Conservation (phyloP, 2,888 invertebrate species). For the Scaptomyza parva region DNA sequence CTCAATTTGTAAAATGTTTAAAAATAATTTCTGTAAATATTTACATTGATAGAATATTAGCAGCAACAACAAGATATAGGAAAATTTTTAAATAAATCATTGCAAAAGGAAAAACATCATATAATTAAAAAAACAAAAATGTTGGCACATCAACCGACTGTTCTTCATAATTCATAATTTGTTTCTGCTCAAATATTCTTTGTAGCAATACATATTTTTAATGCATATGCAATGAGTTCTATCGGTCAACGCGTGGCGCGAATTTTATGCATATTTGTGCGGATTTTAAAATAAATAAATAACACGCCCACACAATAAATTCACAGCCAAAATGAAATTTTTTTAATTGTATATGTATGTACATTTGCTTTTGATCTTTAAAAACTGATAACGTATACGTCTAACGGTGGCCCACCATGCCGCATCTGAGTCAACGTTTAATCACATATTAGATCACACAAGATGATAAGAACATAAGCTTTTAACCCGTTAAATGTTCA, state of each 20-base stretch:
- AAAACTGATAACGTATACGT: slow-evolving; percentile 34
- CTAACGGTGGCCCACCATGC: background rate
- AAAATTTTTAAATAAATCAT: slow-evolving; percentile 50
- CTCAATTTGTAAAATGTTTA: slow-evolving; percentile 55
- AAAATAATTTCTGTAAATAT: slow-evolving; percentile 75
- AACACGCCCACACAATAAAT: slow-evolving; percentile 25
- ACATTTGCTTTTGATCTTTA: slow-evolving; percentile 29
- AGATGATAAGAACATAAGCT: background rate
- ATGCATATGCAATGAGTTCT: slow-evolving; percentile 21
- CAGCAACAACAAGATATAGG: slow-evolving; percentile 14
- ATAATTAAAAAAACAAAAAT: background rate
- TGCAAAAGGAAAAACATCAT: slow-evolving; percentile 26
- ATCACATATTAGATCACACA: no score
- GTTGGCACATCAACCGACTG: slow-evolving; percentile 23
- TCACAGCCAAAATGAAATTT: background rate
- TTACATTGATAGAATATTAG: slow-evolving; percentile 63
- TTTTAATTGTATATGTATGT: background rate
- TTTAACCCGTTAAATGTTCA: background rate
- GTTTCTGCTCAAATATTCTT: slow-evolving; percentile 2
- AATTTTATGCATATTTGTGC: slow-evolving; percentile 17
- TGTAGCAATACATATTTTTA: background rate
- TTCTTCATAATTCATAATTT: slow-evolving; percentile 31
- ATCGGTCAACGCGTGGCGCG: slow-evolving; percentile 25
- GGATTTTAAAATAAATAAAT: slow-evolving; percentile 34
- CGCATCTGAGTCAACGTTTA: background rate